Evolutionary conservation across 2,797 vertebrate species (phyloP), one percentile per base, ranked within the genome.

Genomic region (Salmo trutta): DNA sequence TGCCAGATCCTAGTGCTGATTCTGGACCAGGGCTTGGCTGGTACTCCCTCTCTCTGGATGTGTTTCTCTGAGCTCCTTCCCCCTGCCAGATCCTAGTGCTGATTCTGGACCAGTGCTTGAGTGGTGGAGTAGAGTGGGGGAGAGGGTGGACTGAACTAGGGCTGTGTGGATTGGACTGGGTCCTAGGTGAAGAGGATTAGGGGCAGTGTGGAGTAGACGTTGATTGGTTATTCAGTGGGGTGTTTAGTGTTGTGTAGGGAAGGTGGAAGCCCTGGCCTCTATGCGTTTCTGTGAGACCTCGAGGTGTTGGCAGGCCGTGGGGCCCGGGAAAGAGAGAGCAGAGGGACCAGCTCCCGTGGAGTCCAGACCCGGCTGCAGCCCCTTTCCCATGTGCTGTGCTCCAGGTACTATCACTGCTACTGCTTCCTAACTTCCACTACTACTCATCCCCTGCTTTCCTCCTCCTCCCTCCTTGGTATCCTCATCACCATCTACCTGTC

Each of bases 311-410:
- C 94, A 85, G 52, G 59, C 59, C 2, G 87, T 94, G 91, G 59
- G 41, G 78, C 8, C 17, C 53, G 36, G 85, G 81, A 85, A 85
- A 59, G 19, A 7, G 17, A 24, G 8, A 17, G 59, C 59, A 62
- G n/a, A 8, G 10, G 54, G 76, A 87, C 69, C 74, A 86, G 73
- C 86, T 87, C 95, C 86, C 84, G 97, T 97, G 96, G 95, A 94
- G 85, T 95, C 85, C 54, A 21, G 59, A 21, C 95, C 95, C 85
- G 94, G 96, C 93, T 98, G 96, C 85, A 96, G 95, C 83, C 93
- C 93, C 0, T 99, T 99, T 90, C 95, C 96, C 72, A 81, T 96
- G 85, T 99, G 98, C 88, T 98, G 97, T 97, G 94, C 96, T 71
- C 94, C 94, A 98, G 98, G 98, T 98, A 98, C 76, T 41, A 85